Conservation (phyloP, 2,888 invertebrate genomes). For the Tipula vernalis region DNA sequence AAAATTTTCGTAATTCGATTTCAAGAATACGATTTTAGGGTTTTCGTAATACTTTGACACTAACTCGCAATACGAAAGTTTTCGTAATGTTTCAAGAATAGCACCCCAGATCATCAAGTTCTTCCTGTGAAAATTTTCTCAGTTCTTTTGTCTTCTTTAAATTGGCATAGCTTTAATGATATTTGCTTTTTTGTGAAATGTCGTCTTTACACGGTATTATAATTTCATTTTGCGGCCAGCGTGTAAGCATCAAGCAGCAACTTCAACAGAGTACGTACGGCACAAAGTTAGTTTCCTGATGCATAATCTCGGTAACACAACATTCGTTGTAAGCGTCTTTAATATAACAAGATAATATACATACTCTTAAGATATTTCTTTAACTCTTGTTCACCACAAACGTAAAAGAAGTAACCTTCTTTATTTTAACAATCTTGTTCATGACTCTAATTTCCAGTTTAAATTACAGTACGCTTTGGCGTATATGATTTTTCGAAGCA, state of each 20-base stretch:
- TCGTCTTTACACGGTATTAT: background rate
- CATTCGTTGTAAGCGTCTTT: background rate
- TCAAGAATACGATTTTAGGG: no score
- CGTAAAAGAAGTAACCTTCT: background rate
- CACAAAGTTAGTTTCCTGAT: background rate
- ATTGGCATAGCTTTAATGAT: background rate
- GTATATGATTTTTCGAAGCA: no score
- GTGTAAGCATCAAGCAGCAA: background rate
- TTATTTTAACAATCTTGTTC: no score
- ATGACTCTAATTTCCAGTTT: no score
- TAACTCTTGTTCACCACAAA: background rate
- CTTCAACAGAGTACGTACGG: background rate
- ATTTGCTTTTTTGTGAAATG: background rate
- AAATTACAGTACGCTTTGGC: no score
- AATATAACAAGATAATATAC: background rate
- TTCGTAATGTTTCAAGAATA: no score
- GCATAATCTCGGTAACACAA: background rate
- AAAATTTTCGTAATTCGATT: no score
- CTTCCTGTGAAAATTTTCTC: no score
- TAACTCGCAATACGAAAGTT: no score
- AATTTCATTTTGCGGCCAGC: background rate
- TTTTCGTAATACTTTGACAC: no score
- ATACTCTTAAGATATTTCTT: background rate
- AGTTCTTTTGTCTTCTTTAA: background rate
- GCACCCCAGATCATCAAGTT: no score